Base-by-base conservation (phyloP, 1,140 invertebrate species). In the Stegodyphus mimosarum region DNA sequence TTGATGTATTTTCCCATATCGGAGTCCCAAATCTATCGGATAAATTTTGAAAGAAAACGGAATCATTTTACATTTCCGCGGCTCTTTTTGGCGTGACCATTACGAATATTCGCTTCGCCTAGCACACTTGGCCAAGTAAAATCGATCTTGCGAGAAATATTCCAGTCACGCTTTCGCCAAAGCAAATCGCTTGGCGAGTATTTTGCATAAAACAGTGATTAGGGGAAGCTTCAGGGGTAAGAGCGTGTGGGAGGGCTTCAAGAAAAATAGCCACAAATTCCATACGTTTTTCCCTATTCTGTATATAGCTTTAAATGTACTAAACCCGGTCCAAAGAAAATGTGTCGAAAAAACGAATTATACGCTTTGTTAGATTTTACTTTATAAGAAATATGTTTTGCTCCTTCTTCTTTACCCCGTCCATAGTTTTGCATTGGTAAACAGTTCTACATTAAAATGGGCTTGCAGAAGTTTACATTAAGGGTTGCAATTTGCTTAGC, bases 131-230 rank as follows among this genome's bases (percentile, higher is more conserved):
- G 67, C 69, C 51, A 48, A 72, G 52, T 66, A 74, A 83, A 74
- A 83, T 83, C 80, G 55, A 83, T 83, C 72, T 83, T 53, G 70
- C 80, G 80, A 83, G 80, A 83, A 83, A 66, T 83, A 83, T 83
- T 83, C 80, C 49, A 74, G 80, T 83, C 80, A 83, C 80, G 80
- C 71, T 64, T 64, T 74, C 71, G 53, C 53, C 80, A 83, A 81
- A 83, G 70, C 80, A 83, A 83, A 83, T 83, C 80, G 70, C 80
- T 83, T 74, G 71, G 80, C 80, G 63, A 74, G 63, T 83, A 74
- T 74, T 83, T 83, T 83, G 80, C 80, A 83, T 83, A 74, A 83
- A 83, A 83, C 80, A 83, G 80, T 83, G 80, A 83, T 83, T 83
- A 83, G 53, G 80, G 55, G 50, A 66, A 73, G n/a, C 67, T 17